Evolutionary conservation across 2,888 invertebrate genomes (phyloP).

Genomic region (Euclidia mi): DNA sequence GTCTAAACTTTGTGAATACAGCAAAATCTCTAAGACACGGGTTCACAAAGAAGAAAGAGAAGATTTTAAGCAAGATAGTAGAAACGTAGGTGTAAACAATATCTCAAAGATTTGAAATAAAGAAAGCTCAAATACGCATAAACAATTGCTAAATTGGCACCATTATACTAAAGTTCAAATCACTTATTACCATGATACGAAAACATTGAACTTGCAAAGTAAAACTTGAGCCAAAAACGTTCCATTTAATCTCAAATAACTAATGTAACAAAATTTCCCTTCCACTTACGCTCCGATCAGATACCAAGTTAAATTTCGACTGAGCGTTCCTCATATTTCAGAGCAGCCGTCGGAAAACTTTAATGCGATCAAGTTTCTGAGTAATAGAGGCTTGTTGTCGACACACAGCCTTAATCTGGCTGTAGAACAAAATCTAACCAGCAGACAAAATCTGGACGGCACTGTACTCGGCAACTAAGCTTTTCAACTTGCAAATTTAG

Average conservation of each 20-base stretch:
- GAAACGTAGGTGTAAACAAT: no score
- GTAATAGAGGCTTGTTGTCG: slow-evolving; percentile 74
- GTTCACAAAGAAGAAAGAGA: no score
- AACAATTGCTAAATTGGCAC: no score
- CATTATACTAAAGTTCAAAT: no score
- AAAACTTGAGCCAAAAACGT: slow-evolving; percentile 16
- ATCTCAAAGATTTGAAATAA: no score
- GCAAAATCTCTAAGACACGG: no score
- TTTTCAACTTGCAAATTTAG: slow-evolving; percentile 59
- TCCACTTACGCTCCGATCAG: slow-evolving; percentile 54
- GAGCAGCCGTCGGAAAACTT: slow-evolving; percentile 68
- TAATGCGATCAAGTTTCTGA: slow-evolving; percentile 77
- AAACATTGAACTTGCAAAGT: neutral
- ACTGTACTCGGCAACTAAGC: slow-evolving; percentile 63
- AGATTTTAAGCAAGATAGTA: no score
- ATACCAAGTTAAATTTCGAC: slow-evolving; percentile 62
- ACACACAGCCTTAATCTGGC: slow-evolving; percentile 70
- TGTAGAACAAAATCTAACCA: slow-evolving; percentile 65
- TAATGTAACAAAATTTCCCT: slow-evolving; percentile 41
- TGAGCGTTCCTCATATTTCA: slow-evolving; percentile 72
- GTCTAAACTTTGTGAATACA: no score
- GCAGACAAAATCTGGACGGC: slow-evolving; percentile 69
- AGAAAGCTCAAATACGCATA: no score
- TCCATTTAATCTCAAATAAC: slow-evolving; percentile 27
- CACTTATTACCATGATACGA: no score